Percentiles rank a stretch among this genome's conserved stretches.
Conservation (phyloP, 2,888 invertebrate species). For the Pseudococcus viburni region DNA sequence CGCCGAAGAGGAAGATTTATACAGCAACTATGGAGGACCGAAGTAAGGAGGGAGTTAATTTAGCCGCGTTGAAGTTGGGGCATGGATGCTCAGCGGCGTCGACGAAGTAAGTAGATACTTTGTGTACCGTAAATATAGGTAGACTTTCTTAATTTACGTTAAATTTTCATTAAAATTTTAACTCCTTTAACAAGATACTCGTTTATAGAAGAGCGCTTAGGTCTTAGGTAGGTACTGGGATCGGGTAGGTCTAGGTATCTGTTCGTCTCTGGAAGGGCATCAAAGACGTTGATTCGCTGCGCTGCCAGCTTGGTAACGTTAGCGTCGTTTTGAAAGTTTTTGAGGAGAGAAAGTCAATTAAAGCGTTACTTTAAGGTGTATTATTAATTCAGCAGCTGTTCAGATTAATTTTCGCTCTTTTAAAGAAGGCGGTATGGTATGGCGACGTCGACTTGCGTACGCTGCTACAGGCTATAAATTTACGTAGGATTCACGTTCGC, state of each 20-base stretch:
- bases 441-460: background rate
- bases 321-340: background rate
- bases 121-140: background rate
- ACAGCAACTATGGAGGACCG: background rate
- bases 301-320: background rate
- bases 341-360: constrained; percentile 44
- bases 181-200: constrained; percentile 39
- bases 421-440: background rate
- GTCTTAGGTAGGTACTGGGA: background rate
- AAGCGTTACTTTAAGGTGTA: constrained; percentile 47
- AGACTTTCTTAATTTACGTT: constrained; percentile 42
- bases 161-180: constrained; percentile 43
- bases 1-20: background rate
- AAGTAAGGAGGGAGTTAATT: background rate
- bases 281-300: background rate
- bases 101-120: background rate
- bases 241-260: background rate
- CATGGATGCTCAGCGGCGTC: background rate
- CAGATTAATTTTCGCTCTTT: constrained; percentile 42
- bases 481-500: constrained; percentile 4
- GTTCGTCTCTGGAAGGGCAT: background rate
- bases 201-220: constrained; percentile 33
- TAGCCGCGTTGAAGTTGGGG: background rate
- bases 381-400: constrained; percentile 45
- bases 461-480: background rate